Evolutionary conservation across 2,888 invertebrate species (phyloP), one percentile per base, ranked within the genome.

Genomic region (Drosophila kanekoi): DNA sequence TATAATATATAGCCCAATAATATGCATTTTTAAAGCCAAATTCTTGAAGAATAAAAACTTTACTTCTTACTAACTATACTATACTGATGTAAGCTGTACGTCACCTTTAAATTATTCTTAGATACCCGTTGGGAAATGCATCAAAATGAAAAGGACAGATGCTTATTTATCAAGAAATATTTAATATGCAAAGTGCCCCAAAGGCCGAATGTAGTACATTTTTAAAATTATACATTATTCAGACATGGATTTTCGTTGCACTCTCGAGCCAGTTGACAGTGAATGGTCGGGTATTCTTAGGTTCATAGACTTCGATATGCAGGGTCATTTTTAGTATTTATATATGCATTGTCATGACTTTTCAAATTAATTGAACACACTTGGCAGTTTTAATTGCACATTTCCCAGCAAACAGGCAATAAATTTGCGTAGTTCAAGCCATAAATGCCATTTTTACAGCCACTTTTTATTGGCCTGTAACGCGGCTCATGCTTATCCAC

Each of bases 311-410:
- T 60, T 32, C 48, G 32, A 14, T 10, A 4, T 32, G 28, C 14
- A 60, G 44, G 56, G 48, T 44, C 72, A 41, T 41, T 37, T 13
- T 11, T 14, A 5, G 35, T 32, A 54, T 64, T 74, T 67, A 57
- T 67, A 53, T 67, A 40, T 66, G 65, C 58, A 48, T 67, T 66
- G 59, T 57, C 63, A 67, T 74, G 72, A 60, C 58, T 74, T 79
- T 86, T 79, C 61, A 81, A 83, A 77, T 83, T 79, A 83, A 87
- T 83, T 79, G 66, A 81, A 83, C 75, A 79, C 77, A 87, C 84
- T 83, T 81, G 79, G 75, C 77, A 43, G 54, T 64, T 87, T 84
- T 87, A 87, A 87, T 84, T 84, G 84, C 87, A 49, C 77, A 84
- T 86, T 83, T 81, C 47, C 40, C 53, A 56, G 44, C 65, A 79